phyloP scores from a whole-genome alignment of 2,113 vertebrate species.

The Archocentrus centrarchus region DNA sequence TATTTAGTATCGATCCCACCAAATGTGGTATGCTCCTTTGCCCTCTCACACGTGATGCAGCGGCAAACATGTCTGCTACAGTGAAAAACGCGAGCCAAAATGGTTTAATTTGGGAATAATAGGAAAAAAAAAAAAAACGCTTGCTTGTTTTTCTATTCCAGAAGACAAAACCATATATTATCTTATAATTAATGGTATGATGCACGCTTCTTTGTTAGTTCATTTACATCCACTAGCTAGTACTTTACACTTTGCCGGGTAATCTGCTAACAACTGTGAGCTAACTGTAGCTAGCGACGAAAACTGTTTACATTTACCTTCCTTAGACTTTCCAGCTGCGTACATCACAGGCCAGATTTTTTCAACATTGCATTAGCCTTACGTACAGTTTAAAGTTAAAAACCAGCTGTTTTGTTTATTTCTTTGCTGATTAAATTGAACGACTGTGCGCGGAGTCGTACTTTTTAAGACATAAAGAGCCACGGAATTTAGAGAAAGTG shows the following conservation, averaged over 20 bases:
- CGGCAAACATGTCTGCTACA: conserved; percentile 62
- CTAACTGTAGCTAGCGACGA: conserved; percentile 6
- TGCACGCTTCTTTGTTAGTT: not conserved
- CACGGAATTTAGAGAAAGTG: not conserved
- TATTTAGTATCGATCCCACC: not conserved
- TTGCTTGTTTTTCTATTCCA: not conserved
- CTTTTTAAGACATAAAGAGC: not conserved
- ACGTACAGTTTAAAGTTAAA: not conserved
- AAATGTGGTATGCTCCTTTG: conserved; percentile 51
- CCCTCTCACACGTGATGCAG: conserved; percentile 65
- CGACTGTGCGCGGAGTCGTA: not conserved
- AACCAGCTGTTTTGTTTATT: not conserved
- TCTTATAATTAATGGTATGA: conserved; percentile 54
- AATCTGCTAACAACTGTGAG: conserved; percentile 4
- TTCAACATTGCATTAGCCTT: not conserved
- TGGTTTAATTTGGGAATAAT: conserved; percentile 44
- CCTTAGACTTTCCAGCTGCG: not conserved
- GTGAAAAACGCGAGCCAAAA: conserved; percentile 37
- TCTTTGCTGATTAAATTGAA: not conserved
- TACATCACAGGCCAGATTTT: not conserved
- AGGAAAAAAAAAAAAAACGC: not conserved
- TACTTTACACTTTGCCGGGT: conserved; percentile 37
- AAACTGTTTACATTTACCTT: not conserved
- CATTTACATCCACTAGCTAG: conserved; percentile 10
- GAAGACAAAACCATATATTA: not conserved